Evolutionary conservation across 2,888 invertebrate genomes (phyloP).

Genomic region (Hydriomena furcata): DNA sequence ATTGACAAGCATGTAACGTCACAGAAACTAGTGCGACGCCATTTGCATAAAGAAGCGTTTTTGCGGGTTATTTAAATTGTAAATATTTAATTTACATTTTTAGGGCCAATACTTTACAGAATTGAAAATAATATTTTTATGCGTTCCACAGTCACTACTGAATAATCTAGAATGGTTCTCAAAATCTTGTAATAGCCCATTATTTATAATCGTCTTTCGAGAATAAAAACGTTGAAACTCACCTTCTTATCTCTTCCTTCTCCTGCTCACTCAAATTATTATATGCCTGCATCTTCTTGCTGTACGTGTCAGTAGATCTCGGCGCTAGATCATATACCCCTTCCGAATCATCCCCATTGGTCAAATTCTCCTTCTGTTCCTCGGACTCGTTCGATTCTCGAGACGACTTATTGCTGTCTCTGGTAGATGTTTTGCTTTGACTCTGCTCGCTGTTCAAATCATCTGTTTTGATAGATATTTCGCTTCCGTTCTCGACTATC

Average conservation of each 20-base stretch:
- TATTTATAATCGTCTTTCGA: too few relatives aligned
- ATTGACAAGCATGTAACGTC: too few relatives aligned
- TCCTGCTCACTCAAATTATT: constrained; percentile 73
- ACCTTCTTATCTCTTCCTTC: constrained; percentile 77
- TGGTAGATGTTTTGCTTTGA: constrained; percentile 50
- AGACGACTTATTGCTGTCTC: constrained; percentile 48
- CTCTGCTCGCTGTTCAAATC: constrained; percentile 70
- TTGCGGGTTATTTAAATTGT: too few relatives aligned
- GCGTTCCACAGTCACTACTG: too few relatives aligned
- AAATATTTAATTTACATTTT: too few relatives aligned
- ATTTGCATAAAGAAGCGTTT: too few relatives aligned
- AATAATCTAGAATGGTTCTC: too few relatives aligned
- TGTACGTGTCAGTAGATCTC: constrained; percentile 72
- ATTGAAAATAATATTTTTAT: too few relatives aligned
- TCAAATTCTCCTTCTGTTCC: constrained; percentile 58
- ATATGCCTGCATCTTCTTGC: constrained; percentile 75
- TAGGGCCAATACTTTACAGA: too few relatives aligned
- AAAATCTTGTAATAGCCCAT: too few relatives aligned
- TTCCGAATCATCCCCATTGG: constrained; percentile 69
- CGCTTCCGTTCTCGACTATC: constrained; percentile 66
- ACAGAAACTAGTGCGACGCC: too few relatives aligned
- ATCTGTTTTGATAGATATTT: constrained; percentile 70
- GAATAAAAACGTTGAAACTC: constrained; percentile 26
- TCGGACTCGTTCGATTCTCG: constrained; percentile 54
- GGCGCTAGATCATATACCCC: constrained; percentile 75